Conservation (phyloP, 2,797 vertebrate genomes). For the Aselliscus stoliczkanus region DNA sequence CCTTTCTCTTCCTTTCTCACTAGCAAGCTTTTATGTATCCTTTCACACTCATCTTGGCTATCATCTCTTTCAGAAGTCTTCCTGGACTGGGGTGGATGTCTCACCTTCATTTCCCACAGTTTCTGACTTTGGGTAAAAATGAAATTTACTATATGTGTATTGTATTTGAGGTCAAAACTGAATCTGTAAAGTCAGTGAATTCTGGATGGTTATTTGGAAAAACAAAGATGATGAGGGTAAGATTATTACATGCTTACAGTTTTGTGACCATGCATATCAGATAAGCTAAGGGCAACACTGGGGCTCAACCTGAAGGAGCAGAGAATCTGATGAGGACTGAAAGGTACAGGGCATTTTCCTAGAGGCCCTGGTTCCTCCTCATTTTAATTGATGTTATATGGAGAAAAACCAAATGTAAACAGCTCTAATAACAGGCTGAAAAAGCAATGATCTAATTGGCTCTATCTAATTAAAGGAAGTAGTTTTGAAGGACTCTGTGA, state of each 20-base stretch:
- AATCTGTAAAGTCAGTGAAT: background rate
- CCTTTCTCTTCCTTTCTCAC: background rate
- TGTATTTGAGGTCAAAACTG: background rate
- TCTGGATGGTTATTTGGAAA: background rate
- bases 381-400: background rate
- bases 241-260: background rate
- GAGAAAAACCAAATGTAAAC: background rate
- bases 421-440: background rate
- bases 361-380: background rate
- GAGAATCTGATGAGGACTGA: background rate
- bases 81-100: background rate
- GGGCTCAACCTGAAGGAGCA: background rate
- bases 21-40: background rate
- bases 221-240: background rate
- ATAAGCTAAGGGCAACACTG: background rate
- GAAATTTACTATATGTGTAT: background rate
- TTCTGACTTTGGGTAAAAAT: background rate
- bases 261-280: background rate
- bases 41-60: background rate
- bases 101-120: background rate
- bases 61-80: background rate
- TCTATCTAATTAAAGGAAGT: background rate
- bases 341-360: background rate
- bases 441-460: background rate
- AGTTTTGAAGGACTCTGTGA: background rate